These are phyloP conservation scores for Amblyornis subalaris DNA, from an alignment of 2,113 vertebrate genomes.

Conservation along the genomic window DNA sequence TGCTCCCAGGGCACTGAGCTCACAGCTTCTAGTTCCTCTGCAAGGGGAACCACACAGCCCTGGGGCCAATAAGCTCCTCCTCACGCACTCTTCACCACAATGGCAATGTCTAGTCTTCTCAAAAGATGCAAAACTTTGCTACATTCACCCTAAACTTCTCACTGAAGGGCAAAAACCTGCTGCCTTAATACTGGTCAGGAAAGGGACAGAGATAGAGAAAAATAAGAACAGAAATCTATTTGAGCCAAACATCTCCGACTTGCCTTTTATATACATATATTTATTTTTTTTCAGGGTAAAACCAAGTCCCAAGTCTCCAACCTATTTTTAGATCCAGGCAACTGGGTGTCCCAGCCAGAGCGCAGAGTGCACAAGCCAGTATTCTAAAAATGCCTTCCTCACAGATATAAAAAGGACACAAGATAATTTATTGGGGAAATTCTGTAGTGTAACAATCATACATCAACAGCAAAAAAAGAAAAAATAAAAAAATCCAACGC, in stretches of 20 bases:
- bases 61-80: not conserved
- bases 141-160: not conserved
- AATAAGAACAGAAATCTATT: not conserved
- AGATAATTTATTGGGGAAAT: slow-evolving; percentile 54
- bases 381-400: slow-evolving; percentile 56
- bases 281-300: not conserved
- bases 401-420: slow-evolving; percentile 44
- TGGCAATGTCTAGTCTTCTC: not conserved
- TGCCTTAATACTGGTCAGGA: not conserved
- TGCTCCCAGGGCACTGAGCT: not conserved
- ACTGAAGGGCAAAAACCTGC: not conserved
- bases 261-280: not conserved
- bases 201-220: not conserved
- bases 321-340: slow-evolving; percentile 63
- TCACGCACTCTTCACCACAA: not conserved
- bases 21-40: not conserved
- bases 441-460: slow-evolving; percentile 47
- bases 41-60: not conserved
- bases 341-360: slow-evolving; percentile 15
- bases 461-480: slow-evolving; percentile 34
- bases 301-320: not conserved
- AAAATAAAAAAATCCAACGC: not conserved
- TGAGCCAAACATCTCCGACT: not conserved
- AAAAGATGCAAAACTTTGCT: not conserved
- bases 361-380: not conserved